Percentiles rank a stretch among this genome's conserved stretches.
Conservation (phyloP, 2,113 vertebrate genomes). For the Tetrax tetrax region DNA sequence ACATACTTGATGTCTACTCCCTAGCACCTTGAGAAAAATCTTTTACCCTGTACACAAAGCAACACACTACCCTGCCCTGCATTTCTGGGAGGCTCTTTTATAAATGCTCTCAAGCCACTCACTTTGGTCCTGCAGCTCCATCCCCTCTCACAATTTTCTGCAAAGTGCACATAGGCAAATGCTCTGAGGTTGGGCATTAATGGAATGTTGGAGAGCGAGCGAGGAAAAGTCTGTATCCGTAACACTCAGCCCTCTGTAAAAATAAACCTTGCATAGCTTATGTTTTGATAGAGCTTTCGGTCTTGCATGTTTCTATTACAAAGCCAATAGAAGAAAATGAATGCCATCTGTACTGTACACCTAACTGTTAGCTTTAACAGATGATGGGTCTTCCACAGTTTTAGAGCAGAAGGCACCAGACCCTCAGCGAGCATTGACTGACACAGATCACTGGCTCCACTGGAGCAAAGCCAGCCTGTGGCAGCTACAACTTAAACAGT, state of each 20-base stretch:
- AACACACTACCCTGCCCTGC: not conserved
- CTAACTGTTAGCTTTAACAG: not conserved
- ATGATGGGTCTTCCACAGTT: not conserved
- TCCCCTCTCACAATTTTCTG: not conserved
- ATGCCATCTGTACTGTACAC: constrained; percentile 2
- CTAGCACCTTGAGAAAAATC: not conserved
- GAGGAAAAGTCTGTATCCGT: not conserved
- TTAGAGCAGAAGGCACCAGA: constrained; percentile 19
- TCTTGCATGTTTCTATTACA: not conserved
- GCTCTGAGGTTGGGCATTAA: not conserved
- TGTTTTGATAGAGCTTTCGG: not conserved
- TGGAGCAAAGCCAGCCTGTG: not conserved
- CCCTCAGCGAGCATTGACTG: not conserved
- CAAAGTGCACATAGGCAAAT: not conserved
- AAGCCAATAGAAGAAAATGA: not conserved
- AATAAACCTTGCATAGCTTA: not conserved
- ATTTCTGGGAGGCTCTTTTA: not conserved
- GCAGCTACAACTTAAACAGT: not conserved
- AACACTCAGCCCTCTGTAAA: not conserved
- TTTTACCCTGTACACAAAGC: not conserved
- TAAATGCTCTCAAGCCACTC: not conserved
- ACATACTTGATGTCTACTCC: not conserved
- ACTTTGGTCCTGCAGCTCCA: not conserved
- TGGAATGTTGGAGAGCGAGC: not conserved
- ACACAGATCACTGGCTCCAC: not conserved